Conservation (phyloP, 2,888 invertebrate genomes). For the Tetropium fuscum region DNA sequence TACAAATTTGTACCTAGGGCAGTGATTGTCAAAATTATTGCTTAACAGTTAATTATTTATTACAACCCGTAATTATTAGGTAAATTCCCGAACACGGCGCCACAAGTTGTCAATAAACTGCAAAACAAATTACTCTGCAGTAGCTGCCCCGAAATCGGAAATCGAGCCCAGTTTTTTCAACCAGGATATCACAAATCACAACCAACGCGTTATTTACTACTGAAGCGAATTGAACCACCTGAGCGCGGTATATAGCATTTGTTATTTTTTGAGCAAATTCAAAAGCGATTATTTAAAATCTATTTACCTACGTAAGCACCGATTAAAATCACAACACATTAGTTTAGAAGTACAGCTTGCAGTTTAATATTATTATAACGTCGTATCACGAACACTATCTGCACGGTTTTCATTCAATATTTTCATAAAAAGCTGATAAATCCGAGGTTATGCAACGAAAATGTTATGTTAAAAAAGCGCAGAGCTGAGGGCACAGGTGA, state of each 20-base stretch:
- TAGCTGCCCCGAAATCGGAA: no score
- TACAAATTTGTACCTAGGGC: neutral
- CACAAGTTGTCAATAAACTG: neutral
- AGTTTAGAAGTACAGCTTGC: neutral
- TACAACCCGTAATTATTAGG: no score
- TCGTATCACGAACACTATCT: constrained; percentile 6
- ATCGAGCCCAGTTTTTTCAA: no score
- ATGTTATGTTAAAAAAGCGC: constrained; percentile 30
- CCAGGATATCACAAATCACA: no score
- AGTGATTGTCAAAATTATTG: constrained; percentile 6
- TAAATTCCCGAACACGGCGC: no score
- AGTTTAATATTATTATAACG: neutral
- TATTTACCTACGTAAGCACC: neutral
- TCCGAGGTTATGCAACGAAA: constrained; percentile 27
- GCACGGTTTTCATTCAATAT: constrained; percentile 37
- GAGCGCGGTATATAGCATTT: no score
- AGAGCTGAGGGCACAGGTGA: constrained; percentile 37
- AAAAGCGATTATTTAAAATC: constrained; percentile 11
- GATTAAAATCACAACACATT: constrained; percentile 8
- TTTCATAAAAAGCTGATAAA: constrained; percentile 18
- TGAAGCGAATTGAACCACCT: no score
- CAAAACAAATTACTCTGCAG: no score
- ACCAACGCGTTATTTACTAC: no score
- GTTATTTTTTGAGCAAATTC: constrained; percentile 25
- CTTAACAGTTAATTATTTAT: no score